A percentile compares a stretch with the other conserved stretches of the same genome.
Evolutionary conservation across 2,113 vertebrate genomes (phyloP).

Genomic region (Sminthopsis crassicaudata): DNA sequence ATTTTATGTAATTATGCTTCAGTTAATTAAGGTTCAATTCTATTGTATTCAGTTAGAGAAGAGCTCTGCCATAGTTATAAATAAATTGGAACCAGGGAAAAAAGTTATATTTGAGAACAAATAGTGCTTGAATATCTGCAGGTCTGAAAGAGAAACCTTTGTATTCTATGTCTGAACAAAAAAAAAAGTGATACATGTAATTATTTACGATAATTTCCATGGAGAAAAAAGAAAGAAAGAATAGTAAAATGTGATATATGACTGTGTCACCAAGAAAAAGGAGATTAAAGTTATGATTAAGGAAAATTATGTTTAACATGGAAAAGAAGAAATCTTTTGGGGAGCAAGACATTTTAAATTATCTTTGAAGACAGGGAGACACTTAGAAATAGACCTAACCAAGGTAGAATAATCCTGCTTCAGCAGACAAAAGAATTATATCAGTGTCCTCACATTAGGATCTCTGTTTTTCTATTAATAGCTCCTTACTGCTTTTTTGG

Average conservation of each 20-base stretch:
- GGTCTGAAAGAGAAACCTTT: conserved; percentile 50
- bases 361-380: not conserved
- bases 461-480: not conserved
- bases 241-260: not conserved
- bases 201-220: conserved; percentile 19
- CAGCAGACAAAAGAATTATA: not conserved
- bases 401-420: not conserved
- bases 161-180: not conserved
- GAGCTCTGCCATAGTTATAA: conserved; percentile 53
- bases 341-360: conserved; percentile 58
- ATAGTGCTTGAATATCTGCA: conserved; percentile 16
- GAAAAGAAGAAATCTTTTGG: conserved; percentile 13
- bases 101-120: conserved; percentile 56
- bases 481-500: not conserved
- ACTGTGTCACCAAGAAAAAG: not conserved
- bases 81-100: conserved; percentile 48
- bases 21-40: conserved; percentile 56
- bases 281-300: not conserved
- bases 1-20: conserved; percentile 49
- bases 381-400: not conserved
- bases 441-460: not conserved
- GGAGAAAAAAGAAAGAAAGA: conserved; percentile 5
- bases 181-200: conserved; percentile 28
- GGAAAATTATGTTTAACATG: conserved; percentile 47
- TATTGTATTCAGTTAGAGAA: conserved; percentile 54